Percentiles rank a stretch among this genome's conserved stretches.
phyloP scores from a whole-genome alignment of 2,888 invertebrate species.

The Phaedon cochleariae region DNA sequence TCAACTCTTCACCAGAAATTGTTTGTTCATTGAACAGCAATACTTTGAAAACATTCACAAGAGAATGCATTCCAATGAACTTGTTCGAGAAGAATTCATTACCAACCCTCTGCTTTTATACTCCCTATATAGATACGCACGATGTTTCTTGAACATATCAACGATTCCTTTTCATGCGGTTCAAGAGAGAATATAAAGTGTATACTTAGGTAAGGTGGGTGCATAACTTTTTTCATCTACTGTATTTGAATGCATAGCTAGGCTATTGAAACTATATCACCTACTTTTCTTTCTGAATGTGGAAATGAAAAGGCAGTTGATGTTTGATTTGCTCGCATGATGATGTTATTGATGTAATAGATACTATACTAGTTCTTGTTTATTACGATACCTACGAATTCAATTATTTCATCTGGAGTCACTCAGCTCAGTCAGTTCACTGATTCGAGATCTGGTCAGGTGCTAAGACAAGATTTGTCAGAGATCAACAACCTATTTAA shows the following conservation, averaged over 20 bases:
- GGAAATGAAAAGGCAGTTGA: constrained; percentile 9
- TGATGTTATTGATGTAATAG: background rate
- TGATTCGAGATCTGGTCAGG: background rate
- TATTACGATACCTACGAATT: background rate
- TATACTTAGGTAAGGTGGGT: too few relatives aligned
- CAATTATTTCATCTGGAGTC: background rate
- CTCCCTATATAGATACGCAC: too few relatives aligned
- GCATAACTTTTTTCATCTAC: background rate
- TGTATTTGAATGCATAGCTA: background rate
- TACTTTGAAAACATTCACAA: too few relatives aligned
- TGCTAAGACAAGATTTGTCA: background rate
- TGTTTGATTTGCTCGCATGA: background rate
- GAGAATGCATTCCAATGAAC: too few relatives aligned
- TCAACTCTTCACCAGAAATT: too few relatives aligned
- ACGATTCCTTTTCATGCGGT: too few relatives aligned
- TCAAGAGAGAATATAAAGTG: too few relatives aligned
- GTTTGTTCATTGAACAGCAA: too few relatives aligned
- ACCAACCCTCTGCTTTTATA: too few relatives aligned
- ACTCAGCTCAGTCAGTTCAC: background rate
- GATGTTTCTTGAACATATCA: too few relatives aligned
- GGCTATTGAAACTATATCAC: constrained; percentile 16
- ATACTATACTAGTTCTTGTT: background rate
- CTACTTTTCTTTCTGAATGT: constrained; percentile 12
- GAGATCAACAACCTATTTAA: too few relatives aligned
- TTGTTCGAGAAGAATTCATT: too few relatives aligned